These are phyloP conservation scores for Epizoanthus rinbou DNA, from an alignment of 92 coral and sea anemone species.

Conservation along the genomic window DNA sequence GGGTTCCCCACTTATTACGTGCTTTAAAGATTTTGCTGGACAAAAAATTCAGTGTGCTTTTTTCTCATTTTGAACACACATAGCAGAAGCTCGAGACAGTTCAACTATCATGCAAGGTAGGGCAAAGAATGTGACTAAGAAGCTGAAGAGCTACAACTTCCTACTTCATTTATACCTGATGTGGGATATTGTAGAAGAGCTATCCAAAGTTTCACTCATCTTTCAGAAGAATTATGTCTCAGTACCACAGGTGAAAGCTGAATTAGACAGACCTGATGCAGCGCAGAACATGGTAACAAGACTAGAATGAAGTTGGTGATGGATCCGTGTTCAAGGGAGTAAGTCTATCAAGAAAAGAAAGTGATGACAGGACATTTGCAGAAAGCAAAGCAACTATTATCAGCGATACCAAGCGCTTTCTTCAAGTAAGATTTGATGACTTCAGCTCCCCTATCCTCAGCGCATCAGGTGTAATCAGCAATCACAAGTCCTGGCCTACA, in stretches of 20 bases:
- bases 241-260: constrained; percentile 44
- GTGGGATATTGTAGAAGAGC: constrained; percentile 44
- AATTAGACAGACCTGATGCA: constrained; percentile 42
- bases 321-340: constrained; percentile 32
- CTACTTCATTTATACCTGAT: constrained; percentile 44
- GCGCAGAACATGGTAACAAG: constrained; percentile 43
- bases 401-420: constrained; percentile 25
- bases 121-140: constrained; percentile 47
- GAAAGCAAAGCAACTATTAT: constrained; percentile 38
- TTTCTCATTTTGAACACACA: constrained; percentile 53
- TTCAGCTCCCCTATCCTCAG: constrained; percentile 23
- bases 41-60: constrained; percentile 54
- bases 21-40: constrained; percentile 48
- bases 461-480: constrained; percentile 31
- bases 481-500: background rate
- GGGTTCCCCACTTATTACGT: constrained; percentile 60
- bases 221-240: constrained; percentile 42
- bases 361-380: constrained; percentile 32
- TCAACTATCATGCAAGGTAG: constrained; percentile 47
- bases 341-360: constrained; percentile 25
- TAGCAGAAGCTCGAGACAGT: constrained; percentile 43
- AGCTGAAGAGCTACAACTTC: constrained; percentile 53
- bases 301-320: constrained; percentile 28
- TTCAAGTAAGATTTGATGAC: constrained; percentile 35
- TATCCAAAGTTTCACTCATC: constrained; percentile 47